These are phyloP conservation scores for Scalopus aquaticus DNA, from an alignment of 2,113 vertebrate species.

Conservation along the genomic window DNA sequence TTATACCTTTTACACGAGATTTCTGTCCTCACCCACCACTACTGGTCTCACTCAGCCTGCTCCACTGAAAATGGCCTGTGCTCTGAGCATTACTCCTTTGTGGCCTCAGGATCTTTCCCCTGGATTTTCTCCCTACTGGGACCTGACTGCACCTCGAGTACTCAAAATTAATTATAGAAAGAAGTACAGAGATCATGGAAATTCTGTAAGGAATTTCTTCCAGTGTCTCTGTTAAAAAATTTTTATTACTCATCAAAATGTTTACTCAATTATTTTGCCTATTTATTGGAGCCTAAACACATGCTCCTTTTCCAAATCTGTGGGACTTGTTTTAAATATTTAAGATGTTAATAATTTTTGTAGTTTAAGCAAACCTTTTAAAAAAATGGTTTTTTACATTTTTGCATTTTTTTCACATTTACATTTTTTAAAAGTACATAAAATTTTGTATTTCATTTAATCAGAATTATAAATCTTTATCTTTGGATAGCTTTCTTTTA, in stretches of 20 bases:
- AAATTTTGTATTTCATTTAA: background rate
- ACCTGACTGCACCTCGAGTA: background rate
- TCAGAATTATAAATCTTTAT: conserved; percentile 12
- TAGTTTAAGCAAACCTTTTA: no score
- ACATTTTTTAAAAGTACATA: background rate
- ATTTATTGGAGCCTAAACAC: background rate
- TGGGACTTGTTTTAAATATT: conserved; percentile 11
- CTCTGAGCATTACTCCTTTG: background rate
- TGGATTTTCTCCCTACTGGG: background rate
- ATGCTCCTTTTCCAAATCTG: background rate
- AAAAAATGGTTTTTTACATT: no score
- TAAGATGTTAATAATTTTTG: background rate
- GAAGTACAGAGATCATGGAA: background rate
- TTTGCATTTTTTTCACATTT: no score
- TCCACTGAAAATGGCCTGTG: background rate
- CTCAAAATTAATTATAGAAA: conserved; percentile 27
- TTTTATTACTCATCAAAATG: conserved; percentile 15
- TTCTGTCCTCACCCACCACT: background rate
- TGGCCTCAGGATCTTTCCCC: background rate
- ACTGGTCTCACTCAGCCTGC: background rate
- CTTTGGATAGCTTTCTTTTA: background rate
- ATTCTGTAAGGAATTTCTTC: background rate
- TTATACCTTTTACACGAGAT: background rate
- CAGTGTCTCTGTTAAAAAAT: background rate
- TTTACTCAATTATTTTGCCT: background rate